Evolutionary conservation across 2,797 vertebrate genomes (phyloP).

Genomic region (Pseudocheirus occidentalis): DNA sequence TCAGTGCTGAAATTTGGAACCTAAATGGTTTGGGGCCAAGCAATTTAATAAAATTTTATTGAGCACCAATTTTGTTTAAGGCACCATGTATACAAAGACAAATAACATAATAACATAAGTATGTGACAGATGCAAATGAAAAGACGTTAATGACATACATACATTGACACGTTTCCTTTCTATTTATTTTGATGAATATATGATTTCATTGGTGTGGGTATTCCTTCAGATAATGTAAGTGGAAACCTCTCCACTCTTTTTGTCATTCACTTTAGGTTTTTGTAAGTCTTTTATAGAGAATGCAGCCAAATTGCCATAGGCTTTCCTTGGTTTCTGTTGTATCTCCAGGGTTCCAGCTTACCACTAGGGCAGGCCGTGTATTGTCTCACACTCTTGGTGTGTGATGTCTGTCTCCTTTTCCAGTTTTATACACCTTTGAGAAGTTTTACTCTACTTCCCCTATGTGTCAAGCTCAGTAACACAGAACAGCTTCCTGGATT

Average conservation of each 20-base stretch:
- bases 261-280: neutral
- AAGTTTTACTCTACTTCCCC: neutral
- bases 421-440: neutral
- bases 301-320: neutral
- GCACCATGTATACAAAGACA: neutral
- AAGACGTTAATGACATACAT: neutral
- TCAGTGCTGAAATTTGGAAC: neutral
- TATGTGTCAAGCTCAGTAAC: neutral
- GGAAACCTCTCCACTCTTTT: neutral
- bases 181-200: neutral
- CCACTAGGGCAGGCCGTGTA: neutral
- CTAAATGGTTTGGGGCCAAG: neutral
- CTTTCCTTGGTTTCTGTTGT: neutral
- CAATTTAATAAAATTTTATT: neutral
- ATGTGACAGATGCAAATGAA: neutral
- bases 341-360: neutral
- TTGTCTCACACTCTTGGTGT: neutral
- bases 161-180: neutral
- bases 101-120: neutral
- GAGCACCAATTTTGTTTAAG: neutral
- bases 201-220: neutral
- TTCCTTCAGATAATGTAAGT: neutral
- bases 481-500: neutral
- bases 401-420: neutral
- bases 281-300: neutral